Conservation (phyloP, 2,797 vertebrate genomes). For the Darevskia mixta region DNA sequence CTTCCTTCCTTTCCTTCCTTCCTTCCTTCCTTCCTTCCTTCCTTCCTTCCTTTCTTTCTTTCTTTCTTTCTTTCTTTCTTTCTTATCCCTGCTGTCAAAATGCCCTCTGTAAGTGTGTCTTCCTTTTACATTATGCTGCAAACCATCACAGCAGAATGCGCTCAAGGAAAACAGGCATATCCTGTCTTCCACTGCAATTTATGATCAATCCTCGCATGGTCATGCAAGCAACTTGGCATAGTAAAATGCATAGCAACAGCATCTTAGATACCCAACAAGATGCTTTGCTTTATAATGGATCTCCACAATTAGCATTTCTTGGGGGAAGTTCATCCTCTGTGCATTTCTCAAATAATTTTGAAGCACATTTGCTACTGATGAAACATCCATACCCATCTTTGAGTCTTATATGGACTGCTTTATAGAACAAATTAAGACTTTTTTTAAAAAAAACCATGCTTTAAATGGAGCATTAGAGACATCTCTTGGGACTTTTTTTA, state of each 20-base stretch:
- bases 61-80: too few species aligned
- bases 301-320: constrained; percentile 18
- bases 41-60: neutral
- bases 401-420: constrained; percentile 33
- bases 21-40: too few species aligned
- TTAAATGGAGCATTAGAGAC: constrained; percentile 44
- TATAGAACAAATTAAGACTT: constrained; percentile 51
- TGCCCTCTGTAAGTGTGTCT: neutral
- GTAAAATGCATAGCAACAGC: neutral
- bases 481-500: constrained; percentile 31
- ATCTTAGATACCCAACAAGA: neutral
- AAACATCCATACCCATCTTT: constrained; percentile 47
- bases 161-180: neutral
- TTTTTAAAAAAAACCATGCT: constrained; percentile 37
- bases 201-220: neutral
- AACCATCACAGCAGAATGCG: neutral
- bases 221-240: neutral
- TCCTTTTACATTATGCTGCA: neutral
- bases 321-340: constrained; percentile 3
- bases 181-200: neutral
- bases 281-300: neutral
- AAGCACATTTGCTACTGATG: constrained; percentile 49
- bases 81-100: neutral
- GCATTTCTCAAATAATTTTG: constrained; percentile 35
- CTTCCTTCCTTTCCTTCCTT: too few species aligned